Percentiles rank a stretch among this genome's conserved stretches.
Conservation (phyloP, 2,797 vertebrate species). For the Characodon lateralis region DNA sequence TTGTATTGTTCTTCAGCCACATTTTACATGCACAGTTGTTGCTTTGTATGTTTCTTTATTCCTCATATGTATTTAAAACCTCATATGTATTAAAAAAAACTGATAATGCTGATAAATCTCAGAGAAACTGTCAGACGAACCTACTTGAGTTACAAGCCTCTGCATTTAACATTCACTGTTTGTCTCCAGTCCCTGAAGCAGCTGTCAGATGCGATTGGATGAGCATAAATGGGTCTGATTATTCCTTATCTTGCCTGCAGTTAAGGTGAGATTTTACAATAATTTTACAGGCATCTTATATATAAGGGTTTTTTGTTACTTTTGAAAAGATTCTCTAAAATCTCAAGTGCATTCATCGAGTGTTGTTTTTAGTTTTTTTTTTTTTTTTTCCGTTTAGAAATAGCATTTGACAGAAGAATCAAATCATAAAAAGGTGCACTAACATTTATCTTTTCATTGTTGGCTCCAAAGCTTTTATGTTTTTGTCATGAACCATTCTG, state of each 20-base stretch:
- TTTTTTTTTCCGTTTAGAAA: background rate
- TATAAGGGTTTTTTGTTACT: background rate
- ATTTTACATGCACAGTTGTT: too few relatives aligned
- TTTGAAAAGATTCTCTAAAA: background rate
- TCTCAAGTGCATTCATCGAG: background rate
- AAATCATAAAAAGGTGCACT: background rate
- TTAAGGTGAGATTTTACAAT: background rate
- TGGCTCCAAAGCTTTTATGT: background rate
- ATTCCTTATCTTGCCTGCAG: slow-evolving; percentile 13
- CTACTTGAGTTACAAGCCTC: slow-evolving; percentile 20
- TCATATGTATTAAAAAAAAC: too few relatives aligned
- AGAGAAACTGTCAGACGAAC: background rate
- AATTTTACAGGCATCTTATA: background rate
- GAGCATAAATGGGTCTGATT: slow-evolving; percentile 9
- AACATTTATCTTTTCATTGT: background rate
- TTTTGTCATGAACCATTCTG: background rate
- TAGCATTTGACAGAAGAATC: background rate
- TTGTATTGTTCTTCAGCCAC: too few relatives aligned
- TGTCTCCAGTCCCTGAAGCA: slow-evolving; percentile 11
- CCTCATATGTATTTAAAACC: too few relatives aligned
- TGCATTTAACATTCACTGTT: slow-evolving; percentile 19
- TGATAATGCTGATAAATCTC: too few relatives aligned
- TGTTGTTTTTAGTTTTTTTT: background rate
- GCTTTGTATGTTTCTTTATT: too few relatives aligned
- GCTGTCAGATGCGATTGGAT: slow-evolving; percentile 18